Evolutionary conservation across 1,140 invertebrate species (phyloP).

Genomic region (Trialeurodes vaporariorum): DNA sequence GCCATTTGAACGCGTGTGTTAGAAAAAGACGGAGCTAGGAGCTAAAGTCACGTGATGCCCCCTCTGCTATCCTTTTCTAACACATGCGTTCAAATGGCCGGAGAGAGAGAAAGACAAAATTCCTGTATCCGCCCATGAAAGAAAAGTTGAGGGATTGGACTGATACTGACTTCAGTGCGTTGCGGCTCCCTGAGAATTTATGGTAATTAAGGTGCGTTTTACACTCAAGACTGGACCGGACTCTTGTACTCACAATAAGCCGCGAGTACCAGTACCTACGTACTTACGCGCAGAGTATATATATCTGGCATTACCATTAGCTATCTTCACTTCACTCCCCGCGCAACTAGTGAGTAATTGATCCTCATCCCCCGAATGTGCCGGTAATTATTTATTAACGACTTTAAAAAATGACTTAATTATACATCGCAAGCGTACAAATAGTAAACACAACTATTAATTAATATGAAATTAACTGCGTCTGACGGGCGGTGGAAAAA

Average conservation of each 20-base stretch:
- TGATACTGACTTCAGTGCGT: no score
- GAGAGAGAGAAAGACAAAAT: no score
- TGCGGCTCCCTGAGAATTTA: not conserved
- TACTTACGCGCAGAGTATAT: not conserved
- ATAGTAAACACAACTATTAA: not conserved
- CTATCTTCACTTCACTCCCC: no score
- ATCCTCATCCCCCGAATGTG: not conserved
- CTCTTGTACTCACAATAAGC: no score
- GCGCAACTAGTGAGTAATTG: not conserved
- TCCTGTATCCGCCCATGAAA: no score
- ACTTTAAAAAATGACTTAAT: constrained; percentile 1
- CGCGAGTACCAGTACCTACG: no score
- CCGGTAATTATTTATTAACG: not conserved
- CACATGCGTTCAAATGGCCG: no score
- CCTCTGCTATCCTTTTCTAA: no score
- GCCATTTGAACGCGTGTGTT: no score
- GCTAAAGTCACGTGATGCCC: no score
- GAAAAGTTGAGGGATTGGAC: no score
- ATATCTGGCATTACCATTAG: not conserved
- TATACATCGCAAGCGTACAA: not conserved
- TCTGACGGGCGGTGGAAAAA: not conserved
- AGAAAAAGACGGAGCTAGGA: no score
- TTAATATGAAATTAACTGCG: not conserved
- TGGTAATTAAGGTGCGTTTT: not conserved
- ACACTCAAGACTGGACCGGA: not conserved